These are phyloP conservation scores for Pararge aegeria DNA, from an alignment of 1,140 invertebrate species.

Conservation along the genomic window DNA sequence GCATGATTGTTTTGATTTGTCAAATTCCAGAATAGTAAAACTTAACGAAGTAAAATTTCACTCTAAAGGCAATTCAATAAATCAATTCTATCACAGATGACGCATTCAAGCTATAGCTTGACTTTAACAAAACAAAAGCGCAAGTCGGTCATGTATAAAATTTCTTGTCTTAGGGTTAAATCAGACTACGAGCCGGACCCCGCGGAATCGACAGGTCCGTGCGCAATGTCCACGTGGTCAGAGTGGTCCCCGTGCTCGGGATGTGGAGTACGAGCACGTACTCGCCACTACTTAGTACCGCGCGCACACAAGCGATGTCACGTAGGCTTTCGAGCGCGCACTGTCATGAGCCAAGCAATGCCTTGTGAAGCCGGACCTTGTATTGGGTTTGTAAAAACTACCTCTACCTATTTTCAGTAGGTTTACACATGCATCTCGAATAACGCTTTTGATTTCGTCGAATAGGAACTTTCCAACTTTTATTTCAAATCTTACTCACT, in stretches of 20 bases:
- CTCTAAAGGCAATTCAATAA: too few species aligned
- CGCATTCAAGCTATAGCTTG: too few species aligned
- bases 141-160: too few species aligned
- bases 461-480: too few species aligned
- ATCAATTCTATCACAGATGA: too few species aligned
- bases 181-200: constrained; percentile 70
- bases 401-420: too few species aligned
- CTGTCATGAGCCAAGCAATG: constrained; percentile 67
- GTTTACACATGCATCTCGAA: background rate
- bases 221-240: constrained; percentile 66
- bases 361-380: constrained; percentile 66
- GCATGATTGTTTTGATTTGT: too few species aligned
- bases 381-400: constrained; percentile 41
- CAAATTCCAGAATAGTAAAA: too few species aligned
- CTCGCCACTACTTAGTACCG: constrained; percentile 62
- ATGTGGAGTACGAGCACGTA: constrained; percentile 63
- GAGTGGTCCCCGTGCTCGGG: constrained; percentile 72
- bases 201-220: constrained; percentile 58
- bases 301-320: constrained; percentile 72
- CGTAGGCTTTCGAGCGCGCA: constrained; percentile 56
- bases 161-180: constrained; percentile 45
- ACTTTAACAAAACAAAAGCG: too few species aligned
- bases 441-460: too few species aligned
- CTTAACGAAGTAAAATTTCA: too few species aligned
- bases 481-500: too few species aligned